These are phyloP conservation scores for Piprites chloris DNA, from an alignment of 2,113 vertebrate species.

Conservation along the genomic window DNA sequence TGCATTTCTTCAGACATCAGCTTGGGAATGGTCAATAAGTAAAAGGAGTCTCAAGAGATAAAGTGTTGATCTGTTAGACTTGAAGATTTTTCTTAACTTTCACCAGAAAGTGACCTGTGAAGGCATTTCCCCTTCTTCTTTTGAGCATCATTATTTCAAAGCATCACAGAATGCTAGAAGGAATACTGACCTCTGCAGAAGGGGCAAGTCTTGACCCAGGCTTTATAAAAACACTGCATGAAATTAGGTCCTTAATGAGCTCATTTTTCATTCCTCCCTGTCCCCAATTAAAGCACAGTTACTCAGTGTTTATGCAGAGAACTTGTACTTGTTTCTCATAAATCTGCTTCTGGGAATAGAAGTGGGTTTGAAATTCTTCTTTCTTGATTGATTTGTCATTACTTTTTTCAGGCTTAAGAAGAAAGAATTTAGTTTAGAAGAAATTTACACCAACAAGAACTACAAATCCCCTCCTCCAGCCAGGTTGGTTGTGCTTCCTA, in stretches of 20 bases:
- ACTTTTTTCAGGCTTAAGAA: constrained; percentile 86
- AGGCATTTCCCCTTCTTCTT: neutral
- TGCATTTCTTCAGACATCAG: neutral
- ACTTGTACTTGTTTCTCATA: neutral
- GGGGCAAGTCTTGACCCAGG: neutral
- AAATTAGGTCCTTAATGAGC: neutral
- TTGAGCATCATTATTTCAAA: neutral
- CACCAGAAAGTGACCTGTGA: neutral
- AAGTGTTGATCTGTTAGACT: neutral
- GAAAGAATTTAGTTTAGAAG: constrained; percentile 96
- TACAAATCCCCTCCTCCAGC: constrained; percentile 88
- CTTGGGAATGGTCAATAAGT: neutral
- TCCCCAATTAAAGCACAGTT: neutral
- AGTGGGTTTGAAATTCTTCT: neutral
- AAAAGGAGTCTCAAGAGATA: neutral
- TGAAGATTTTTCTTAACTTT: neutral
- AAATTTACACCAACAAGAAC: constrained; percentile 98
- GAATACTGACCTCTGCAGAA: neutral
- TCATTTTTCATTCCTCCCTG: neutral
- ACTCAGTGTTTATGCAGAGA: neutral
- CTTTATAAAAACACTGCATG: neutral
- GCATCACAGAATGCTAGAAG: neutral
- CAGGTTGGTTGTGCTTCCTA: constrained; percentile 76
- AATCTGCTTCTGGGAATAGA: neutral
- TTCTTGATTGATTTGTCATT: neutral